Conservation (phyloP, 2,888 invertebrate species). For the Agriopis marginaria region DNA sequence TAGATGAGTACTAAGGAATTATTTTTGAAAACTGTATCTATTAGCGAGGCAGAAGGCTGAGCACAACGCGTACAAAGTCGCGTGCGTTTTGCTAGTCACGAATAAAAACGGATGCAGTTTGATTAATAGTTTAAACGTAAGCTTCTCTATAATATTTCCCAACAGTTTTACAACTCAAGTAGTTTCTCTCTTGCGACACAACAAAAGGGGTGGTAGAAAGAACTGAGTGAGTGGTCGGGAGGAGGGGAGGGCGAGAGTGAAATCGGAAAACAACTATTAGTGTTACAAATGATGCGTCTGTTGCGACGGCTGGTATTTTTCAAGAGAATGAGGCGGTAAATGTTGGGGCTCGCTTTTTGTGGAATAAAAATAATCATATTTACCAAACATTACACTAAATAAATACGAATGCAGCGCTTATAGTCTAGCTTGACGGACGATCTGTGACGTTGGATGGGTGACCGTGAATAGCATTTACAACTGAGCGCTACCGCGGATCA, state of each 20-base stretch:
- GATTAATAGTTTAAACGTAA: neutral
- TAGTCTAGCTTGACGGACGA: no score
- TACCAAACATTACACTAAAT: no score
- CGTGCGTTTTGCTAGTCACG: no score
- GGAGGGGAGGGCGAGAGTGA: conserved; percentile 31
- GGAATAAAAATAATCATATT: conserved; percentile 20
- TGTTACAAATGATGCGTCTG: conserved; percentile 58
- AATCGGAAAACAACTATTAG: conserved; percentile 56
- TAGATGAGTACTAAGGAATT: no score
- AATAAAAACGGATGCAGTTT: no score
- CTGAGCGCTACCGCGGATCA: no score
- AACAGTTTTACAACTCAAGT: neutral
- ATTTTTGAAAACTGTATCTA: no score
- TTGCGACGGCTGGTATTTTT: conserved; percentile 51
- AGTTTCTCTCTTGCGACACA: conserved; percentile 17
- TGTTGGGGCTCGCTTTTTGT: conserved; percentile 16
- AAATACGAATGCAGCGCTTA: no score
- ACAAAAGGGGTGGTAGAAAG: conserved; percentile 28
- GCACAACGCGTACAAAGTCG: no score
- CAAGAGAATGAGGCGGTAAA: conserved; percentile 40
- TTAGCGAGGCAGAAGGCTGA: no score
- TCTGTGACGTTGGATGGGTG: no score
- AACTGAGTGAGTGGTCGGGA: conserved; percentile 18
- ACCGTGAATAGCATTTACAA: no score
- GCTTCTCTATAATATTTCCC: neutral